phyloP scores from a whole-genome alignment of 2,888 invertebrate species.

The Eudasyphora cyanicolor region DNA sequence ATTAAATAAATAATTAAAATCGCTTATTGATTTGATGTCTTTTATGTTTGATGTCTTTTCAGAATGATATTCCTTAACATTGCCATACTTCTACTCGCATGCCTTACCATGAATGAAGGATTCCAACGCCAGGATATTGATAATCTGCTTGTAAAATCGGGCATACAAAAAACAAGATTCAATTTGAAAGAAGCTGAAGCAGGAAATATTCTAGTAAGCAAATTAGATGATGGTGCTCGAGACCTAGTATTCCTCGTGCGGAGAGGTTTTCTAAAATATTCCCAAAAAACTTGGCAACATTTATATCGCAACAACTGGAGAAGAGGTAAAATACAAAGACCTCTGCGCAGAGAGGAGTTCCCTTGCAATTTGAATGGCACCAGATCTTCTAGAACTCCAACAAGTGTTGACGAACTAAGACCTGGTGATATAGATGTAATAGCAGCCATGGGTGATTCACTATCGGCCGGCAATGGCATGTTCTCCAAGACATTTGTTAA shows the following conservation, averaged over 20 bases:
- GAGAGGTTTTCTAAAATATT: conserved; percentile 24
- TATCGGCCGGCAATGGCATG: conserved; percentile 83
- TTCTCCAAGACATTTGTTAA: conserved; percentile 80
- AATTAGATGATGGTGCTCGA: conserved; percentile 69
- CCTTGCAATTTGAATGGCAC: conserved; percentile 77
- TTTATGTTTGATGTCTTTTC: too few species aligned
- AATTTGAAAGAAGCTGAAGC: conserved; percentile 57
- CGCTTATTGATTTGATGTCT: too few species aligned
- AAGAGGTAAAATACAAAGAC: conserved; percentile 74
- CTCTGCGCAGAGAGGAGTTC: conserved; percentile 72
- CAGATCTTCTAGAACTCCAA: conserved; percentile 78
- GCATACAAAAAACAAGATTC: conserved; percentile 65
- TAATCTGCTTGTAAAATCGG: conserved; percentile 37
- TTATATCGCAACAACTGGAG: conserved; percentile 57
- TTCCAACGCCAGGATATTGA: not conserved
- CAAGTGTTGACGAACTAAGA: conserved; percentile 81
- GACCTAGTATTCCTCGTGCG: conserved; percentile 66
- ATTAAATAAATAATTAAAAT: too few species aligned
- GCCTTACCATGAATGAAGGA: too few species aligned
- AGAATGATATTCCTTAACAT: too few species aligned
- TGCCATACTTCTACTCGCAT: too few species aligned
- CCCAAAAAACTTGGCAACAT: conserved; percentile 60
- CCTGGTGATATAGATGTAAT: conserved; percentile 83
- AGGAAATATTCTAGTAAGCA: conserved; percentile 68
- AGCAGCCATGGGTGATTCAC: conserved; percentile 83